Evolutionary conservation across 2,888 invertebrate species (phyloP), one percentile per base, ranked within the genome.

Genomic region (Esperia sulphurella): DNA sequence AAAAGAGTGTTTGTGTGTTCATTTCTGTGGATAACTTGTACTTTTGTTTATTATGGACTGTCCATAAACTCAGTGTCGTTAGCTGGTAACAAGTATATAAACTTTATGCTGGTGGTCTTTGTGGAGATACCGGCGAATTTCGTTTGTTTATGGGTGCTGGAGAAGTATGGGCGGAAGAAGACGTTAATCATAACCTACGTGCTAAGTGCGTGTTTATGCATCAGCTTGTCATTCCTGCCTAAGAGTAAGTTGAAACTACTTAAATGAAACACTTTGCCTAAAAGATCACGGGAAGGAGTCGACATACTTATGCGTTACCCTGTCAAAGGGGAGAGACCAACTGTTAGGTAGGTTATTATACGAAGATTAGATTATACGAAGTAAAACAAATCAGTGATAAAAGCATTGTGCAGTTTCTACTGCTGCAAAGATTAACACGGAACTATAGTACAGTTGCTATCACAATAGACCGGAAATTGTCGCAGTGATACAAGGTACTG

Each of bases 1-100:
- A 75, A 86, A 31, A 85, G 94, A 63, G 76, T 94, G 51, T 54
- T 92, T 0, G 92, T 91, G 48, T 94, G 95, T 58, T 94, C 94
- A 8, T 92, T 94, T 63, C 91, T 95, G 63, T 95, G 95, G 95
- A 92, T 95, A 7, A 93, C 95, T 0, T 95, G 94, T 70, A 93
- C 94, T 0, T 93, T 96, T 61, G 93, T 95, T 5, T 96, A 95
- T 69, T 96, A 95, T 60, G 96, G 96, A 0, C 76, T 96, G 10
- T 94, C 95, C 0, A 90, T 96, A 48, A 95, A 95, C 71, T 93
- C 96, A 0, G 95, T 95, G 1, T 91, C 93, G 0, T 77, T 96
- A 46, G 92, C 93, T 38, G 95, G 95, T 0, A 93, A 95, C 71
- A 93, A 93, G 65, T 95, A 95, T 69, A 70, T 94, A 8, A 96